A percentile compares a stretch with the other conserved stretches of the same genome.
Conservation (phyloP, 2,113 vertebrate species). For the Myrmecobius fasciatus region DNA sequence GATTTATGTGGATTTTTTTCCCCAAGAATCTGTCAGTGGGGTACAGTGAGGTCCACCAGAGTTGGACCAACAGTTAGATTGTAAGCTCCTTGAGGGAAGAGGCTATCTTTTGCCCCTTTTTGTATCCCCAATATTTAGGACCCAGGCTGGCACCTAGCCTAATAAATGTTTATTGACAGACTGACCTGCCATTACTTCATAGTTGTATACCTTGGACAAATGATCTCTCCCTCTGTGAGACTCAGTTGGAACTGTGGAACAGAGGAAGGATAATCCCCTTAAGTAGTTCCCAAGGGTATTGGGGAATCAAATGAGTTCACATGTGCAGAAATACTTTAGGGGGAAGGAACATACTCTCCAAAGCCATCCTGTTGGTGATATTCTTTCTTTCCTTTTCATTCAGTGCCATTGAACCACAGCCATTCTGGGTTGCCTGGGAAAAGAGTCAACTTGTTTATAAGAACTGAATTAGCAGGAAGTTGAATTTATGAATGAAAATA, state of each 20-base stretch:
- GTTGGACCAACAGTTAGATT: neutral
- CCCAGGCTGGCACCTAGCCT: neutral
- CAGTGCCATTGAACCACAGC: neutral
- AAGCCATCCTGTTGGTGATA: neutral
- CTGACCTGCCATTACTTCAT: neutral
- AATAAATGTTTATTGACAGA: neutral
- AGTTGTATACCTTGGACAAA: neutral
- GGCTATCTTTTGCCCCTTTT: neutral
- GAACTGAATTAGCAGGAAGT: slow-evolving; percentile 9
- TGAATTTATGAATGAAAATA: slow-evolving; percentile 8
- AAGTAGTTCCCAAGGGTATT: neutral
- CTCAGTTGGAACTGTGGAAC: neutral
- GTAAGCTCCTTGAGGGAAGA: neutral
- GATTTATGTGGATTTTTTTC: neutral
- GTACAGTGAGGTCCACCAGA: neutral
- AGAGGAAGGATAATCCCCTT: neutral
- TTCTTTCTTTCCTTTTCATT: slow-evolving; percentile 1
- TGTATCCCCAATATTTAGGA: neutral
- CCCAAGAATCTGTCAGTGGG: neutral
- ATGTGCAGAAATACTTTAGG: neutral
- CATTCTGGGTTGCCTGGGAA: neutral
- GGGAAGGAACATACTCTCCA: neutral
- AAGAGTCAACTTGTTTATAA: slow-evolving; percentile 2
- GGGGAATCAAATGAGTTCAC: neutral
- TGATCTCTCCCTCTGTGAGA: neutral